Base-by-base conservation (phyloP, 2,888 invertebrate species). In the Stenodera caucasica region DNA sequence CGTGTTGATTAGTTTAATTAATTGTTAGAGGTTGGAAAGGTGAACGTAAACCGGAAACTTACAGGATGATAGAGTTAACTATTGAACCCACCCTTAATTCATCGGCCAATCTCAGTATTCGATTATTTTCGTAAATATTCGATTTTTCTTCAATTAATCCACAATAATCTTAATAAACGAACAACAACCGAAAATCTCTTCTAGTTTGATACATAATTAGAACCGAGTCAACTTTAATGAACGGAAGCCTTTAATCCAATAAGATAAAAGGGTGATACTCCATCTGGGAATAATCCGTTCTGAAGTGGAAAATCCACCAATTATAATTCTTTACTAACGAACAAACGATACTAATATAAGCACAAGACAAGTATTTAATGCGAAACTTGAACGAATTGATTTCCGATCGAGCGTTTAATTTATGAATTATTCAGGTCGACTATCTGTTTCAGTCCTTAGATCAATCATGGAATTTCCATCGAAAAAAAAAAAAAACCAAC, bases 231-330 rank as follows among this genome's bases (percentile, higher is more conserved):
- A 45, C 2, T 45, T 45, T 45, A 45, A 45, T 45, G 23, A 45
- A 45, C 23, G 45, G 18, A 23, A 21, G 12, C 45, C 6, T 45
- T 12, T 45, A 45, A 45, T 45, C 45, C 12, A 23, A 45, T 45
- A 45, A 45, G 45, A 45, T 45, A 45, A 45, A 45, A 23, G 40
- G 45, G 23, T 45, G 23, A 45, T 45, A 23, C 40, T 45, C n/a
- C 21, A 23, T 23, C 45, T 45, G 45, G 45, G 21, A 45, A 23
- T 45, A 45, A 45, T 45, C 45, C 23, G 45, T 45, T 23, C 45
- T 23, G 11, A 12, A 45, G 23, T 45, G n/a, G 45, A 12, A 45
- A 45, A 23, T 45, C 45, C 23, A n/a, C 23, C 45, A 45, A 45
- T 45, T 45, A 45, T 45, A 45, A 21, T 23, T 45, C 45, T 21